Evolutionary conservation across 1,140 invertebrate species (phyloP), one percentile per base, ranked within the genome.

Genomic region (Drosophila sechellia): DNA sequence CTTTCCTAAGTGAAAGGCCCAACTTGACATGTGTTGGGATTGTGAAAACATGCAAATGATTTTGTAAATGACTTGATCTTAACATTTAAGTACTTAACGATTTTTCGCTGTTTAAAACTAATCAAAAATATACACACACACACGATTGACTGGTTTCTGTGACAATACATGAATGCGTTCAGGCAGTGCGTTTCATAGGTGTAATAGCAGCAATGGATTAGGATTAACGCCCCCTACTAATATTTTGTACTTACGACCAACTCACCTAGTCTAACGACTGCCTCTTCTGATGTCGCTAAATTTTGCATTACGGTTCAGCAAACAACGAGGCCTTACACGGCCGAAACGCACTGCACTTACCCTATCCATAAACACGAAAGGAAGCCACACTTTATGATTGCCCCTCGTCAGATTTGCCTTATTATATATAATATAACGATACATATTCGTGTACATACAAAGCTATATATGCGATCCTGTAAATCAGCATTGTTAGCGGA

Each of bases 341-440:
- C 31, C 31, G 59, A 27, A 70, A 70, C 50, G 66, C 27, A 56
- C 22, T 49, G 65, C 40, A 4, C 4, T 11, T 35, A 5, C 49
- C 13, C 52, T 22, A 17, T 25, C 11, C 1, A 45, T 4, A 57
- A n/a, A 43, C 20, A 45, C 3, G 20, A 34, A 57, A 31, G 20
- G 17, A n/a, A 46, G 27, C 6, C 25, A 25, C 40, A 65, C 13
- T 37, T 57, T 57, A 17, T 56, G 25, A 69, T 48, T 34, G 39
- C 76, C 66, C 83, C 69, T 81, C 75, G 74, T 81, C 77, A 75
- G 81, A 79, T 87, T 83, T 87, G 84, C 84, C 84, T 87, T 87
- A 87, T 79, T 87, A 87, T 87, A 87, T 83, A 50, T 87, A 87
- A 87, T 83, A 87, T 87, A 87, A 64, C 34, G 12, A 42, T n/a